Conservation (phyloP, 1,140 invertebrate genomes). For the Drosophila kanapiae region DNA sequence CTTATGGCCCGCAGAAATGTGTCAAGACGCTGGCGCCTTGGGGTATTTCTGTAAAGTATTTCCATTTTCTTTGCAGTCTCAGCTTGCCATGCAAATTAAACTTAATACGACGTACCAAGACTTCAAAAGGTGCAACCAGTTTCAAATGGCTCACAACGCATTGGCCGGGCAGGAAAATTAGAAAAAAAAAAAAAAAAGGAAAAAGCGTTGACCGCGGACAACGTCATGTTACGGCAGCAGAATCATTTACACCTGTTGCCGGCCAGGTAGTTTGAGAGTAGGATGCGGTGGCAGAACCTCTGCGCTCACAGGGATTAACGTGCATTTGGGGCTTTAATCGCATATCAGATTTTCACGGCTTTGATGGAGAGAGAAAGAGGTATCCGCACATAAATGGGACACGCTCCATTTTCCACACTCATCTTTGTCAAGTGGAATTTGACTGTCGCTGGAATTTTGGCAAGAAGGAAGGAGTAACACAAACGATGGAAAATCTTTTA, state of each 20-base stretch:
- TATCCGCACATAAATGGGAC: conserved; percentile 31
- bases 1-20: conserved; percentile 62
- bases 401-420: conserved; percentile 48
- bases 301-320: conserved; percentile 37
- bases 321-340: conserved; percentile 47
- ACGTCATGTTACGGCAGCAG: conserved; percentile 36
- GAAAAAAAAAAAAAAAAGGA: background rate
- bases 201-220: conserved; percentile 26
- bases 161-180: conserved; percentile 9
- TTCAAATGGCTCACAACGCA: conserved; percentile 63
- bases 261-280: conserved; percentile 25
- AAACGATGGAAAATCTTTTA: background rate
- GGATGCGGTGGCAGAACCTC: conserved; percentile 9
- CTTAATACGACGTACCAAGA: conserved; percentile 61
- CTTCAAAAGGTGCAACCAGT: conserved; percentile 55
- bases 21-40: conserved; percentile 65
- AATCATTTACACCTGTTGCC: conserved; percentile 72
- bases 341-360: conserved; percentile 36
- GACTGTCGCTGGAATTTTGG: background rate
- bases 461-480: too few relatives aligned
- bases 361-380: background rate
- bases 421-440: conserved; percentile 16
- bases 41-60: conserved; percentile 40
- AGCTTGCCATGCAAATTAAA: conserved; percentile 68
- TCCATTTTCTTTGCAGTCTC: conserved; percentile 16